Evolutionary conservation across 92 coral and sea anemone species (phyloP), one percentile per base, ranked within the genome.

Genomic region (Diadumene lineata): DNA sequence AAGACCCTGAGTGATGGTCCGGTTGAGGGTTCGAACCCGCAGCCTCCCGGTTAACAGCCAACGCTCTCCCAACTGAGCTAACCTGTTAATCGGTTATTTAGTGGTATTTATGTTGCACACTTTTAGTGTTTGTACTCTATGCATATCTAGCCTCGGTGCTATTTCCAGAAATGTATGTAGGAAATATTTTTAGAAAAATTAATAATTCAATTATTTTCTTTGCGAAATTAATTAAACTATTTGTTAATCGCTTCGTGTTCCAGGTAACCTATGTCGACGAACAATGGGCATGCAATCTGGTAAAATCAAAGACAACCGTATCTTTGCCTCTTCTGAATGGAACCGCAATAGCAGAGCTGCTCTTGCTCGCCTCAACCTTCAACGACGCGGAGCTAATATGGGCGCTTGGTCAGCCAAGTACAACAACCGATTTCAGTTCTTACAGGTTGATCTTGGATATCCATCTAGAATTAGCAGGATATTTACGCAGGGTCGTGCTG

Each of bases 381-480:
- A 50, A n/a, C 62, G 76, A 13, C 60, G 79, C 25, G 85, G 87
- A 7, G 55, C 80, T 6, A 73, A 34, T 31, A 34, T 64, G 16
- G 93, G 93, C 15, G 83, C 80, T 7, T 88, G 94, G 94, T 74
- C 80, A 15, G 87, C 94, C 10, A 75, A 65, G 18, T 60, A 83
- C 15, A 78, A 81, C 60, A 85, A 85, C 60, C 63, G 81, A 61
- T 85, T 30, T 61, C 89, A 85, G 56, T 85, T 75, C 76, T 80
- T 79, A 31, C 85, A 79, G 55, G 82, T 85, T 9, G 79, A 85
- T 73, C 67, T 85, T 24, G 48, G 21, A 9, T 85, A 69, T 53
- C 81, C 85, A 9, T 64, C 85, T 7, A 85, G 72, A 60, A 63
- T 85, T 29, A 77, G 77, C 6, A 78, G 89, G 27, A 74, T 85